These are phyloP conservation scores for Prosopocoilus inquinatus DNA, from an alignment of 2,888 invertebrate genomes.

Conservation along the genomic window DNA sequence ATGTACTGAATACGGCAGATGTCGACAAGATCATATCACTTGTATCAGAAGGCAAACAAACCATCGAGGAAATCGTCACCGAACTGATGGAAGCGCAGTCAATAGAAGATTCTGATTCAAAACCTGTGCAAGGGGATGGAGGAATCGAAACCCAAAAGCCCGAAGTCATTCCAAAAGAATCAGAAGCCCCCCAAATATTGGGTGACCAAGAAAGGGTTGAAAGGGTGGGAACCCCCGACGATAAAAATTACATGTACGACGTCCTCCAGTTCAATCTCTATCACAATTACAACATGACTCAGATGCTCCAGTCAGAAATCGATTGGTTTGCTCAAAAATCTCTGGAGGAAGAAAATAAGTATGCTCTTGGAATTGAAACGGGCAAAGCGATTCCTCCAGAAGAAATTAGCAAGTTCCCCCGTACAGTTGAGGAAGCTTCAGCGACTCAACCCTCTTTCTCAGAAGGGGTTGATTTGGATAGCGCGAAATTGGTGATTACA, in stretches of 20 bases:
- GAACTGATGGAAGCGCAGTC: slow-evolving; percentile 2
- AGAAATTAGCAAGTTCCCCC: no score
- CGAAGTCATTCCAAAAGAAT: not conserved
- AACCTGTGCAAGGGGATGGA: not conserved
- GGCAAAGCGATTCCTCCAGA: no score
- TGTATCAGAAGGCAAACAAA: slow-evolving; percentile 7
- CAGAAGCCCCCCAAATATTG: not conserved
- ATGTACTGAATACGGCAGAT: slow-evolving; percentile 4
- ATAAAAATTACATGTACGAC: slow-evolving; percentile 11
- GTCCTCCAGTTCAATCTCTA: slow-evolving; percentile 14
- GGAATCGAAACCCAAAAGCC: not conserved
- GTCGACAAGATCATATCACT: slow-evolving; percentile 7
- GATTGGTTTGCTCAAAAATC: slow-evolving; percentile 13
- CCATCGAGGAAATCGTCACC: slow-evolving; percentile 10
- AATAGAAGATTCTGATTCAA: not conserved
- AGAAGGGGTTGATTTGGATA: no score
- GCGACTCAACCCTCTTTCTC: no score
- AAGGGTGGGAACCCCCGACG: not conserved
- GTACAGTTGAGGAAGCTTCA: not conserved
- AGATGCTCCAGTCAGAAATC: slow-evolving; percentile 16
- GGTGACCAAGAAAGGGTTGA: no score
- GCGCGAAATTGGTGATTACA: no score
- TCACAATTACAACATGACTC: slow-evolving; percentile 11
- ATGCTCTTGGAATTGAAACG: no score
- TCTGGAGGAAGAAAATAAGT: not conserved